Evolutionary conservation across 23 tunicate genomes (phyloP).

Genomic region (Styela clava): DNA sequence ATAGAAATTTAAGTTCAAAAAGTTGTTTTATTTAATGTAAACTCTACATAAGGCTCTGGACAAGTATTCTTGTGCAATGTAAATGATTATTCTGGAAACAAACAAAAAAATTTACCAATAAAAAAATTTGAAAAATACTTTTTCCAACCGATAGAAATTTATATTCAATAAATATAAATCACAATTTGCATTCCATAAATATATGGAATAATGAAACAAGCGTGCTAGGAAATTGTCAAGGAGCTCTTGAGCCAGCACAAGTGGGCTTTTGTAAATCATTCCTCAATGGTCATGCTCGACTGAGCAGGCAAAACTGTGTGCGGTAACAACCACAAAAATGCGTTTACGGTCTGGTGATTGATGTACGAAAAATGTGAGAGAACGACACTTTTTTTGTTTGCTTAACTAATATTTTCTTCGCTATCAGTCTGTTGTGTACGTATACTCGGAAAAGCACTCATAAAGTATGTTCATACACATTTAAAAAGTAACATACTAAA

Average conservation of each 20-base stretch:
- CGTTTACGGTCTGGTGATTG: neutral
- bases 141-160: too few relatives aligned
- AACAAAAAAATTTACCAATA: too few relatives aligned
- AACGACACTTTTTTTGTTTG: neutral
- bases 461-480: neutral
- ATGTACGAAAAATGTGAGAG: neutral
- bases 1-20: too few relatives aligned
- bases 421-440: neutral
- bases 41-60: too few relatives aligned
- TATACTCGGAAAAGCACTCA: neutral
- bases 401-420: neutral
- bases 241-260: neutral
- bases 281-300: neutral
- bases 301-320: neutral
- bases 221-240: neutral
- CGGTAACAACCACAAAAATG: neutral
- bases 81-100: too few relatives aligned
- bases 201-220: neutral
- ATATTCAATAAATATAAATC: too few relatives aligned
- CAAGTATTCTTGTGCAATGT: too few relatives aligned
- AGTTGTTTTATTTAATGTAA: too few relatives aligned
- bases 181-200: neutral
- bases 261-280: neutral
- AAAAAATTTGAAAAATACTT: too few relatives aligned
- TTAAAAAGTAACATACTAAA: neutral